Evolutionary conservation across 1,140 invertebrate species (phyloP).

Genomic region (Adelges cooleyi): DNA sequence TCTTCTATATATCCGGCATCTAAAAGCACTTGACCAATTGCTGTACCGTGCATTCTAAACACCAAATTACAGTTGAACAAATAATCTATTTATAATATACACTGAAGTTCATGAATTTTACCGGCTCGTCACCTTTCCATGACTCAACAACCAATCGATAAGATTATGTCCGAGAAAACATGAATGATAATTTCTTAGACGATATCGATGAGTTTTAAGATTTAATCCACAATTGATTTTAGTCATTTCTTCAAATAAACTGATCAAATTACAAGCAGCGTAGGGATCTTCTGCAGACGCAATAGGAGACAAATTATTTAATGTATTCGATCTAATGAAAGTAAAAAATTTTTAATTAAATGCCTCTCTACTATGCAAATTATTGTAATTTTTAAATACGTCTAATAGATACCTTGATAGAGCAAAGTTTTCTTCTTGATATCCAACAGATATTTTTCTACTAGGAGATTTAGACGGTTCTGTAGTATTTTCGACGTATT

Average conservation of each 20-base stretch:
- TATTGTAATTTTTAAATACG: background rate
- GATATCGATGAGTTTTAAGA: constrained; percentile 51
- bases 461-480: constrained; percentile 28
- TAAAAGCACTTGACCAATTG: constrained; percentile 68
- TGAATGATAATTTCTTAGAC: constrained; percentile 51
- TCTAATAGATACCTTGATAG: constrained; percentile 32
- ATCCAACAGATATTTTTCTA: constrained; percentile 51
- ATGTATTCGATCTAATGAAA: background rate
- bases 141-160: constrained; percentile 63
- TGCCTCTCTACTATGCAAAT: background rate
- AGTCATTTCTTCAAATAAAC: constrained; percentile 57
- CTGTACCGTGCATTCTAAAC: constrained; percentile 59
- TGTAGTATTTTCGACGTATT: background rate
- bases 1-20: constrained; percentile 66
- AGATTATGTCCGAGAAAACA: constrained; percentile 60
- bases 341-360: background rate
- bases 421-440: constrained; percentile 65
- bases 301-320: constrained; percentile 15
- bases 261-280: background rate
- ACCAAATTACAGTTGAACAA: background rate
- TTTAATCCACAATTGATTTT: constrained; percentile 48
- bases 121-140: constrained; percentile 54
- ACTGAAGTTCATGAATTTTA: constrained; percentile 35
- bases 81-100: background rate
- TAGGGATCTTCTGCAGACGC: background rate